Conservation (phyloP, 1,140 invertebrate genomes). For the Pygmarrhopalites habei region DNA sequence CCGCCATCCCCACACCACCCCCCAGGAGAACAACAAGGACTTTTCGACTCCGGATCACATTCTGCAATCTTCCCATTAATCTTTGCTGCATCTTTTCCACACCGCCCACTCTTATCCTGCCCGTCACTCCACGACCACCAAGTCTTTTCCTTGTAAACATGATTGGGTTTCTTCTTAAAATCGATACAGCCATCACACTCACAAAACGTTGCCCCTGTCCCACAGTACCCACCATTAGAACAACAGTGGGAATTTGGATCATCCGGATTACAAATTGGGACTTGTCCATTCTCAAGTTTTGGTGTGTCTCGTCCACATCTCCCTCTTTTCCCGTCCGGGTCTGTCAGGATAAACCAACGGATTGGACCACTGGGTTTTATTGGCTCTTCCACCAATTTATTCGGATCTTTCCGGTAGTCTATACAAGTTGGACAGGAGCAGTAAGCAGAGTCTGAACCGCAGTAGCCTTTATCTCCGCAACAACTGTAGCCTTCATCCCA, state of each 20-base stretch:
- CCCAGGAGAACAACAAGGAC: constrained; percentile 9
- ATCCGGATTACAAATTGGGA: constrained; percentile 17
- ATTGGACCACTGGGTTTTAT: constrained; percentile 3
- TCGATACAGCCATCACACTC: constrained; percentile 11
- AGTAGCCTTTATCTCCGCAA: constrained; percentile 4
- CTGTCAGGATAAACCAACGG: background rate
- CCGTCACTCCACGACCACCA: too few relatives aligned
- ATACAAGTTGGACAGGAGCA: constrained; percentile 13
- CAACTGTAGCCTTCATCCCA: too few relatives aligned
- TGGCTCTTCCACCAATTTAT: constrained; percentile 17
- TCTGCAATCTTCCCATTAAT: background rate
- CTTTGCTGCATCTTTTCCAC: background rate
- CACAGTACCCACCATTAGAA: constrained; percentile 14
- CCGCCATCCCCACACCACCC: constrained; percentile 3
- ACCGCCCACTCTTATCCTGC: background rate
- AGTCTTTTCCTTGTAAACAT: too few relatives aligned
- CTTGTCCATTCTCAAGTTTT: background rate
- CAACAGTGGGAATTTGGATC: constrained; percentile 14
- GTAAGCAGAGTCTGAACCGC: constrained; percentile 7
- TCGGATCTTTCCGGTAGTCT: constrained; percentile 9
- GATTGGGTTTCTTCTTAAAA: too few relatives aligned
- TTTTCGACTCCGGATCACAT: constrained; percentile 13
- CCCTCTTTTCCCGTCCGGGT: background rate
- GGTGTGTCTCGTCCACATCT: background rate
- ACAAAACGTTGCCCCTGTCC: background rate